Evolutionary conservation across 1,140 invertebrate genomes (phyloP), one percentile per base, ranked within the genome.

Genomic region (Tetramorium parvispinum): DNA sequence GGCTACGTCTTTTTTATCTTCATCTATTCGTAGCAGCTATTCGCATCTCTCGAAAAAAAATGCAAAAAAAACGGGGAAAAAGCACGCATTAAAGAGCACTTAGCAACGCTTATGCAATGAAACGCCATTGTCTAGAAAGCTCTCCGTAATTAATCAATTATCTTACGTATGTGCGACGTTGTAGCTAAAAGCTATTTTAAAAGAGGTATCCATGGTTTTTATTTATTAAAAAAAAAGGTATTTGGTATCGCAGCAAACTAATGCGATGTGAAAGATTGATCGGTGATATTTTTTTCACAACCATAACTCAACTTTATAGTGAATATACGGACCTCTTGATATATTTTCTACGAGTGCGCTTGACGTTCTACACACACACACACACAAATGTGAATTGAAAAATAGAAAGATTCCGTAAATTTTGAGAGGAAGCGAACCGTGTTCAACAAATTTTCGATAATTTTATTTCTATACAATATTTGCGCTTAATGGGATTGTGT

Each of bases 81-180:
- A 65, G 32, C 71, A 37, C 59, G 70, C 70, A 76, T 87, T 89
- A 78, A 82, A 85, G 71, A 61, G 81, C 70, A 85, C 86, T 90
- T 90, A 89, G 65, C 75, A 61, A 89, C 88, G 88, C 76, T 89
- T 89, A 89, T 89, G 77, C 88, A 89, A 87, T 61, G 65, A 89
- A 77, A 57, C 82, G 86, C 85, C 40, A 73, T 89, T 89, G 88
- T 78, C 81, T 37, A 73, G 66, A 89, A 86, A 89, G 57, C 88
- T 89, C 59, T 27, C 32, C 32, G 55, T 66, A 85, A 88, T 89
- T 89, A 89, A 89, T 89, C 87, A 88, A 81, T 83, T 83, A 83
- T 73, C 68, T 59, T 46, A 27, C 79, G 8, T 37, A 37, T 18
- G 55, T 6, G 24, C 24, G 66, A 83, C 40, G 37, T 68, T 83